phyloP scores from a whole-genome alignment of 2,797 vertebrate genomes.

The Tragelaphus eurycerus region DNA sequence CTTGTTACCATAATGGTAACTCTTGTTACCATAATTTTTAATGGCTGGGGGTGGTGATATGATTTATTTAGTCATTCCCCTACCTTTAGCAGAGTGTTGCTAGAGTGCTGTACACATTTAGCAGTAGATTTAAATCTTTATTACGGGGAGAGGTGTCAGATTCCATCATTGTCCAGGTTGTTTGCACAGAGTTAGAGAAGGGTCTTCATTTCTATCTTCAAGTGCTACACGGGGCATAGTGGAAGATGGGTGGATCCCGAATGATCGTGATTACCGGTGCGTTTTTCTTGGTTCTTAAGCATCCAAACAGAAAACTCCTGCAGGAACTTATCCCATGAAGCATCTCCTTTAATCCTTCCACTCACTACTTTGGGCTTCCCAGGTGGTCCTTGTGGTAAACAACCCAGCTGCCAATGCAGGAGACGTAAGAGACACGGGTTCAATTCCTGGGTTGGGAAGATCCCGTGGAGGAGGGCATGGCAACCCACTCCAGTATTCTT shows the following conservation, averaged over 20 bases:
- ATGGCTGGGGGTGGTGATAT: background rate
- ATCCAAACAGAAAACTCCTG: background rate
- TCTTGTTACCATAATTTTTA: background rate
- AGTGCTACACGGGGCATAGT: background rate
- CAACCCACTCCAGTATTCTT: background rate
- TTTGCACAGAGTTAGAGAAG: background rate
- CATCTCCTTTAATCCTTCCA: background rate
- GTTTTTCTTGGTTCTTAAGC: background rate
- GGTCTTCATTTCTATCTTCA: background rate
- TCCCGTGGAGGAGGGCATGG: background rate
- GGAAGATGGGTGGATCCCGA: background rate
- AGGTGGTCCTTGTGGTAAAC: background rate
- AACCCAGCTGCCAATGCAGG: background rate
- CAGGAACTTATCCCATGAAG: background rate
- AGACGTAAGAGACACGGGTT: background rate
- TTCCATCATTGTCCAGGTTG: background rate
- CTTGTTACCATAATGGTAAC: background rate
- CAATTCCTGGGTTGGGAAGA: background rate
- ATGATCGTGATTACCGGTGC: background rate
- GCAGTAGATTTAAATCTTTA: background rate
- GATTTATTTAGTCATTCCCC: background rate
- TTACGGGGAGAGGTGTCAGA: background rate
- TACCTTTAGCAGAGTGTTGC: background rate
- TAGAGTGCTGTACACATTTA: background rate
- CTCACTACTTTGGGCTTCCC: background rate